Evolutionary conservation across 2,797 vertebrate genomes (phyloP).

Genomic region (Mus caroli): DNA sequence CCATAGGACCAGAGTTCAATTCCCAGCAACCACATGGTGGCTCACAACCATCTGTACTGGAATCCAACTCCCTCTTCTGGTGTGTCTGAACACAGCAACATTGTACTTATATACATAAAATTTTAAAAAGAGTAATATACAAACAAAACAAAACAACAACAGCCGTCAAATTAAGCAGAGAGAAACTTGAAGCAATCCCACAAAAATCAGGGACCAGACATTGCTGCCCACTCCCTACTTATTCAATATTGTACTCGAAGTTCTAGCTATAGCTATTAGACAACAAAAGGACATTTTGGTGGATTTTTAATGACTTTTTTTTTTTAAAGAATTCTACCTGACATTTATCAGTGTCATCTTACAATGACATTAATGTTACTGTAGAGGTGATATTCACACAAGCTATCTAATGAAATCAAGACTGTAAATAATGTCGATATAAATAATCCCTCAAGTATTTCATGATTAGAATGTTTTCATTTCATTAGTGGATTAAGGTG

Average conservation of each 20-base stretch:
- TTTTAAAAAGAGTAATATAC: too few species aligned
- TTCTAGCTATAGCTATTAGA: not conserved
- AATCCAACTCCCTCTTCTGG: too few species aligned
- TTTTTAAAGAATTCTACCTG: not conserved
- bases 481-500: not conserved
- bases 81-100: too few species aligned
- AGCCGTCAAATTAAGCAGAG: not conserved
- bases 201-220: not conserved
- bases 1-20: too few species aligned
- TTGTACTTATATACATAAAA: too few species aligned
- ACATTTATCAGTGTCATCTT: not conserved
- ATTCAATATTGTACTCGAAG: not conserved
- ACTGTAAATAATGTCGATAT: not conserved
- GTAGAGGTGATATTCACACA: not conserved
- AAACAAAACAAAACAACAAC: not conserved
- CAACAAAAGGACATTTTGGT: not conserved
- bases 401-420: constrained; percentile 7
- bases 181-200: not conserved
- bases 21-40: too few species aligned
- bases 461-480: not conserved
- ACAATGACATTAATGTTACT: not conserved
- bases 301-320: not conserved
- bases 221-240: not conserved
- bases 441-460: not conserved
- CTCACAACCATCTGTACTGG: too few species aligned